Conservation (phyloP, 2,113 vertebrate genomes). For the Lathamus discolor region DNA sequence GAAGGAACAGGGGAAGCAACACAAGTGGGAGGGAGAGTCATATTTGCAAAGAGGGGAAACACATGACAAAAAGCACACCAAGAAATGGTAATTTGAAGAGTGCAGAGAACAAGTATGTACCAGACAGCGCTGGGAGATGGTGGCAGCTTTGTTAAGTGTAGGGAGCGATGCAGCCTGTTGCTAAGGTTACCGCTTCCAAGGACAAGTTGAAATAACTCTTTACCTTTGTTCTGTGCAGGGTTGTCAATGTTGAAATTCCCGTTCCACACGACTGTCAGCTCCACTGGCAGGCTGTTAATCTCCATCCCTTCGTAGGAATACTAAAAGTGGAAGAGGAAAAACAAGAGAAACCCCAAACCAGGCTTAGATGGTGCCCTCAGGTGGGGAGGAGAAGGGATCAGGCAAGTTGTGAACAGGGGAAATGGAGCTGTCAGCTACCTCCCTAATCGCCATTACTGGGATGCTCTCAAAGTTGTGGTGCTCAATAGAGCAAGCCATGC, state of each 20-base stretch:
- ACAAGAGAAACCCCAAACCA: neutral
- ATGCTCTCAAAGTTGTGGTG: neutral
- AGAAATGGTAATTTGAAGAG: slow-evolving; percentile 35
- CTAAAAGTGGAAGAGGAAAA: slow-evolving; percentile 72
- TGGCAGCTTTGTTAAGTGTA: slow-evolving; percentile 43
- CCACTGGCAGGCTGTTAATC: slow-evolving; percentile 95
- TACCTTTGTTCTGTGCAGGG: slow-evolving; percentile 96
- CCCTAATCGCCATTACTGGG: neutral
- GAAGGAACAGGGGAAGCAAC: neutral
- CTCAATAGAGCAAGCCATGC: accelerated
- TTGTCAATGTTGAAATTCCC: slow-evolving; percentile 99
- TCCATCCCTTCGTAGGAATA: slow-evolving; percentile 97
- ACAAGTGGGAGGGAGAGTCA: neutral
- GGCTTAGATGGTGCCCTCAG: neutral
- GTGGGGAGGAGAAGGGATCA: neutral
- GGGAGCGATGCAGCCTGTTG: slow-evolving; percentile 50
- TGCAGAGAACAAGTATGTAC: slow-evolving; percentile 32
- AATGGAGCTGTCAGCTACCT: neutral
- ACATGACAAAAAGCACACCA: neutral
- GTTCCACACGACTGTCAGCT: slow-evolving; percentile 97
- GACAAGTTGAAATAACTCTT: slow-evolving; percentile 70
- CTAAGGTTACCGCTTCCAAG: slow-evolving; percentile 73
- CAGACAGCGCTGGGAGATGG: slow-evolving; percentile 27
- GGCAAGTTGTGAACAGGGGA: neutral
- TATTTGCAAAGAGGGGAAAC: neutral